Conservation (phyloP, 2,113 vertebrate genomes). For the Cygnus atratus region DNA sequence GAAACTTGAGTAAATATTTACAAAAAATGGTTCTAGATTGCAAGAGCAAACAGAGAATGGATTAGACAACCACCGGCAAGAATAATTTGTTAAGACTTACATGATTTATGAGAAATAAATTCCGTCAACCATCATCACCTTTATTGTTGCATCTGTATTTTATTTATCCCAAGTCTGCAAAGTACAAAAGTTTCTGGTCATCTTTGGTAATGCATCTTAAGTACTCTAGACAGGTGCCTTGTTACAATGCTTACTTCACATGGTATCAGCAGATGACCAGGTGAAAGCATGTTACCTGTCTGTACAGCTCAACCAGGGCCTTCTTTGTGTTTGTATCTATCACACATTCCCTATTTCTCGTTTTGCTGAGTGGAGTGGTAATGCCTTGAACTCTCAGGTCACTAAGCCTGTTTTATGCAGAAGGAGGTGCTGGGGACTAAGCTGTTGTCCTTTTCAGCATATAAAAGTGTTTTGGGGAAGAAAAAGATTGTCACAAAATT, state of each 20-base stretch:
- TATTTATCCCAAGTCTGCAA: neutral
- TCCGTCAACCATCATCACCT: neutral
- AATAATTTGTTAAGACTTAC: neutral
- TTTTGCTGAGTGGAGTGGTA: neutral
- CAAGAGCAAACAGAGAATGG: neutral
- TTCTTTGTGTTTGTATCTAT: neutral
- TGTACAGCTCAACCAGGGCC: neutral
- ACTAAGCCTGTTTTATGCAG: neutral
- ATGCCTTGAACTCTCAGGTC: neutral
- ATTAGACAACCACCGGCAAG: neutral
- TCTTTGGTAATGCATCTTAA: neutral
- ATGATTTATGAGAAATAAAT: neutral
- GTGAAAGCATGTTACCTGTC: neutral
- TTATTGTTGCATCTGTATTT: neutral
- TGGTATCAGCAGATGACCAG: neutral
- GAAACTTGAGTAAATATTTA: neutral
- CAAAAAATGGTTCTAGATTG: neutral
- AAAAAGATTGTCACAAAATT: neutral
- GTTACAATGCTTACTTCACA: neutral
- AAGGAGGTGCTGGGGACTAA: neutral
- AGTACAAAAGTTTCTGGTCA: neutral
- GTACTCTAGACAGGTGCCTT: neutral
- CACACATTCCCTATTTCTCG: neutral
- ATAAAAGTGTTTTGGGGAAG: neutral
- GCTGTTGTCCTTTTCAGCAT: neutral